phyloP scores from a whole-genome alignment of 2,888 invertebrate genomes.

The Epinotia ramella region DNA sequence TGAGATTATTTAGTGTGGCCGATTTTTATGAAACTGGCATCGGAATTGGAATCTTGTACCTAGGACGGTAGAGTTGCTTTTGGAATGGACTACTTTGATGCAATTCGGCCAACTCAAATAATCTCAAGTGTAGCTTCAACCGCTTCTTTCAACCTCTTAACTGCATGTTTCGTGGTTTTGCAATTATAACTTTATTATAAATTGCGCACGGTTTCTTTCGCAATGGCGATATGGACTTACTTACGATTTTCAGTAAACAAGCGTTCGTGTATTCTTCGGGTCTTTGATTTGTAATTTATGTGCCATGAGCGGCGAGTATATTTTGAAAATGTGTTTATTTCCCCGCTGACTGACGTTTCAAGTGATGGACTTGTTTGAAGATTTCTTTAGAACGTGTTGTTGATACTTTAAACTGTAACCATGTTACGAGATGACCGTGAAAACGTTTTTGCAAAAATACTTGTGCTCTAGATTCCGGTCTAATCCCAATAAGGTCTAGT shows the following conservation, averaged over 20 bases:
- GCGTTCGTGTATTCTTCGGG: neutral
- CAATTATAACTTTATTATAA: neutral
- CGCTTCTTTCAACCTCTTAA: neutral
- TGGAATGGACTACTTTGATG: too few species aligned
- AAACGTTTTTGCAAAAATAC: too few species aligned
- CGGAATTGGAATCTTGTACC: too few species aligned
- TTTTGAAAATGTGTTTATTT: conserved; percentile 25
- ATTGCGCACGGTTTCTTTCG: conserved; percentile 1
- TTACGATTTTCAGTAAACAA: conserved; percentile 6
- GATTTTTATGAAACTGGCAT: too few species aligned
- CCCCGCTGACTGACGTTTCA: neutral
- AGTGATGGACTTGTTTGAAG: conserved; percentile 8
- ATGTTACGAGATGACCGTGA: neutral
- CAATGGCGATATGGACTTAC: neutral
- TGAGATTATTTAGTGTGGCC: too few species aligned
- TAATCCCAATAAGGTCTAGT: too few species aligned
- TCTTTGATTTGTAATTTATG: conserved; percentile 30
- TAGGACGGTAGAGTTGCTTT: too few species aligned
- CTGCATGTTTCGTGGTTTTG: neutral
- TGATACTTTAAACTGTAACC: neutral
- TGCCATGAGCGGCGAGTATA: conserved; percentile 1
- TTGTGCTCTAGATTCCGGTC: too few species aligned
- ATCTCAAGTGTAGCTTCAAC: neutral
- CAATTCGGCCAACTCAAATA: too few species aligned
- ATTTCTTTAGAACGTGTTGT: conserved; percentile 10